Evolutionary conservation across 2,797 vertebrate species (phyloP).

Genomic region (Ptychadena robeensis): DNA sequence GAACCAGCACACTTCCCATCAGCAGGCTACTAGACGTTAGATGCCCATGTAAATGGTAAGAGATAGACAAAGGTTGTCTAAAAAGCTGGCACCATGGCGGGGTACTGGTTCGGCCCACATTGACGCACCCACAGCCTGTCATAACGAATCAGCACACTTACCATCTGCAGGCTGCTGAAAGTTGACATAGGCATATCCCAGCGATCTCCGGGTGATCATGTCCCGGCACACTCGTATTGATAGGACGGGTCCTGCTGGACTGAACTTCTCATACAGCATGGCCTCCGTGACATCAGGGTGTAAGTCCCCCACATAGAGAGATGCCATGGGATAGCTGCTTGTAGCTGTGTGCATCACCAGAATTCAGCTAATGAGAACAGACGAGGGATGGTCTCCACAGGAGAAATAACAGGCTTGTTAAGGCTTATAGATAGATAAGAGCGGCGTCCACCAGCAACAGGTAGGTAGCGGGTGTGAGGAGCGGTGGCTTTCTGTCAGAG

Average conservation of each 20-base stretch:
- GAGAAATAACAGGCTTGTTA: constrained; percentile 14
- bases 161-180: constrained; percentile 96
- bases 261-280: constrained; percentile 99
- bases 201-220: constrained; percentile 95
- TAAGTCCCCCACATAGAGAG: constrained; percentile 95
- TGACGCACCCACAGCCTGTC: no score
- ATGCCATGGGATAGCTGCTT: constrained; percentile 97
- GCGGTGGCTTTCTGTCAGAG: not conserved
- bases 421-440: not conserved
- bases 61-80: no score
- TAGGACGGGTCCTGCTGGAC: constrained; percentile 93
- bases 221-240: constrained; percentile 96
- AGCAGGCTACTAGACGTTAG: no score
- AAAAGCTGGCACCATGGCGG: no score
- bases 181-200: constrained; percentile 98
- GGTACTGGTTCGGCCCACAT: no score
- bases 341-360: constrained; percentile 74
- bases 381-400: constrained; percentile 32
- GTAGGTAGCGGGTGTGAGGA: no score
- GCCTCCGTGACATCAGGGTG: constrained; percentile 98
- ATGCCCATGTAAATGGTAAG: no score
- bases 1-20: no score
- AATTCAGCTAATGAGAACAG: not conserved
- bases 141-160: constrained; percentile 75
- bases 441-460: not conserved